Evolutionary conservation across 2,888 invertebrate genomes (phyloP).

Genomic region (Dryobotodes eremita): DNA sequence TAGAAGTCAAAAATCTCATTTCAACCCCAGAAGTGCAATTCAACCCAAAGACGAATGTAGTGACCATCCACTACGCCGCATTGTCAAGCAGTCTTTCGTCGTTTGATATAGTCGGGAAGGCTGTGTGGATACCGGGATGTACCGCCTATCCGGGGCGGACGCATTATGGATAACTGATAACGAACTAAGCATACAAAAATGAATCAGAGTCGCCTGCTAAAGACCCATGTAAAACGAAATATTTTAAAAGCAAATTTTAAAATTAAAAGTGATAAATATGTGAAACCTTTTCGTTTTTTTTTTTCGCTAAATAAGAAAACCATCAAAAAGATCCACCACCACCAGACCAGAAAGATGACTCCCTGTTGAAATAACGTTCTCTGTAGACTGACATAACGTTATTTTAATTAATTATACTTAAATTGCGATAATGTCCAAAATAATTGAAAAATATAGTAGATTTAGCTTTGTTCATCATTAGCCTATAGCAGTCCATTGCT

Average conservation of each 20-base stretch:
- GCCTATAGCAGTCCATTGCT: no score
- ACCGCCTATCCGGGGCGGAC: accelerated
- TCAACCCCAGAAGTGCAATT: conserved; percentile 38
- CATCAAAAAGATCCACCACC: not conserved
- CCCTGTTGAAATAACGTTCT: not conserved
- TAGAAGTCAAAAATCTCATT: conserved; percentile 35
- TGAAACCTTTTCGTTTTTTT: not conserved
- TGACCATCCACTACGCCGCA: conserved; percentile 24
- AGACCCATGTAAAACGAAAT: not conserved
- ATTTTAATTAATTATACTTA: not conserved
- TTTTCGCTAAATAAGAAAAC: not conserved
- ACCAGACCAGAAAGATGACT: not conserved
- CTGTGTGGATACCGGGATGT: conserved; percentile 12
- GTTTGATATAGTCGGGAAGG: conserved; percentile 26
- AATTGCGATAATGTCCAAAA: not conserved
- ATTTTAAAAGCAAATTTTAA: not conserved
- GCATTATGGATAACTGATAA: not conserved
- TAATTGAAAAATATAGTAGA: not conserved
- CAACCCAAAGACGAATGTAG: conserved; percentile 5
- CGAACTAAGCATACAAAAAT: not conserved
- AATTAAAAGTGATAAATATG: conserved; percentile 4
- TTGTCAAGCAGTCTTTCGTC: conserved; percentile 43
- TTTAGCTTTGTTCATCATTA: not conserved
- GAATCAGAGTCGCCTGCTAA: not conserved
- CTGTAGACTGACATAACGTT: not conserved